These are phyloP conservation scores for Nothocercus nigrocapillus DNA, from an alignment of 2,113 vertebrate genomes.

Conservation along the genomic window DNA sequence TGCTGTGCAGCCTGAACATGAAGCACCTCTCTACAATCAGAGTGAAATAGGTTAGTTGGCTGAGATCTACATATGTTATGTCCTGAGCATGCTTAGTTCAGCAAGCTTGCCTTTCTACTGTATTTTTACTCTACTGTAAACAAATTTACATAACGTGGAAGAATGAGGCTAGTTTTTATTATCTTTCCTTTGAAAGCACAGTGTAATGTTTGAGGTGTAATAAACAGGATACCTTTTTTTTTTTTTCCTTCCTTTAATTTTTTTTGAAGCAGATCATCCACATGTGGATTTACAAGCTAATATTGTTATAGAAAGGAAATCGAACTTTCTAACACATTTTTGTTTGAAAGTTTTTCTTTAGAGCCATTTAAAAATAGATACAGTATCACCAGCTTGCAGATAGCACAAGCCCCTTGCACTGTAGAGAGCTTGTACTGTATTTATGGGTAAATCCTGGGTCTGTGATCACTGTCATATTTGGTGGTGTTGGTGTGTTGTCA, in stretches of 20 bases:
- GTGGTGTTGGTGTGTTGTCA: not conserved
- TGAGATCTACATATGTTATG: not conserved
- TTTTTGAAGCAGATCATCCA: not conserved
- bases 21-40: not conserved
- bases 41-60: not conserved
- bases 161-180: not conserved
- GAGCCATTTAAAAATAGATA: not conserved
- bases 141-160: not conserved
- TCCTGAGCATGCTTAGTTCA: not conserved
- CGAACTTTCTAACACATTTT: not conserved
- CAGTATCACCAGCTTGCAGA: not conserved
- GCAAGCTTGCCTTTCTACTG: not conserved
- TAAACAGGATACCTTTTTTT: not conserved
- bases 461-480: not conserved
- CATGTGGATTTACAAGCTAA: not conserved
- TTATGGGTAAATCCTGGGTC: not conserved
- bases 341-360: not conserved
- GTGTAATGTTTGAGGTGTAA: not conserved
- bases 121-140: not conserved
- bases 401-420: not conserved
- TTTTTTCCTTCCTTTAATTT: rapidly evolving
- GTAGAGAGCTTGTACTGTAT: not conserved
- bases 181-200: not conserved
- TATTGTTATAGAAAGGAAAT: not conserved
- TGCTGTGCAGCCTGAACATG: not conserved